Evolutionary conservation across 2,113 vertebrate genomes (phyloP).

Genomic region (Labrus mixtus): DNA sequence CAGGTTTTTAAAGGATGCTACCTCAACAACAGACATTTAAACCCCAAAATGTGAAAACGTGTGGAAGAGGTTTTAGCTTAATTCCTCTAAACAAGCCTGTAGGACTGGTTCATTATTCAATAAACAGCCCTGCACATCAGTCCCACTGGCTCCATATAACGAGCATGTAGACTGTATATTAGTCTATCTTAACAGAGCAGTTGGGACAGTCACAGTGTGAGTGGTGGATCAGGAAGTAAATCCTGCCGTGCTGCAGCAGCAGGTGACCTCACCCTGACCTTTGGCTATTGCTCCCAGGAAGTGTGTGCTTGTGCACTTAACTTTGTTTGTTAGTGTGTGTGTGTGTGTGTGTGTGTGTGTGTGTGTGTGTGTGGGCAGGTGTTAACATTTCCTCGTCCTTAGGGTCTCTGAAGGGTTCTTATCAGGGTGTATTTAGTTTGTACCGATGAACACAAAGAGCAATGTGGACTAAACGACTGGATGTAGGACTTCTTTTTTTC

Average conservation of each 20-base stretch:
- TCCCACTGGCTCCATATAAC: background rate
- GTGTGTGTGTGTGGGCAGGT: conserved; percentile 28
- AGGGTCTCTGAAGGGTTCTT: conserved; percentile 17
- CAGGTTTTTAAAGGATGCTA: too few species aligned
- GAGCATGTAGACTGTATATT: background rate
- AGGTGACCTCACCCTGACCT: conserved; percentile 74
- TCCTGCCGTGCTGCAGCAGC: conserved; percentile 72
- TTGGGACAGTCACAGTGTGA: conserved; percentile 50
- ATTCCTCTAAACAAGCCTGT: background rate
- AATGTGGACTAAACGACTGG: conserved; percentile 11
- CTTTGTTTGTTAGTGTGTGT: conserved; percentile 19
- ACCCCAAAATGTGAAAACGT: too few species aligned
- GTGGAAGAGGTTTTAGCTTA: too few species aligned
- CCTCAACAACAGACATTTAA: too few species aligned
- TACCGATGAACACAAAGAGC: conserved; percentile 11
- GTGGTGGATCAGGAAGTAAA: conserved; percentile 63
- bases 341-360: conserved; percentile 29
- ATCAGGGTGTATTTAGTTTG: conserved; percentile 41
- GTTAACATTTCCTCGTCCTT: conserved; percentile 38
- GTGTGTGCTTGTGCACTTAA: conserved; percentile 25
- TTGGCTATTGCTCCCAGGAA: conserved; percentile 55
- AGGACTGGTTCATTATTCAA: conserved; percentile 6
- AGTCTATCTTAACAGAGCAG: conserved; percentile 21
- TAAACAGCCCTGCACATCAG: background rate
- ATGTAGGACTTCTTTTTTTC: conserved; percentile 26